Base-by-base conservation (phyloP, 1,140 invertebrate genomes). In the Aphaenogaster ashmeadi region DNA sequence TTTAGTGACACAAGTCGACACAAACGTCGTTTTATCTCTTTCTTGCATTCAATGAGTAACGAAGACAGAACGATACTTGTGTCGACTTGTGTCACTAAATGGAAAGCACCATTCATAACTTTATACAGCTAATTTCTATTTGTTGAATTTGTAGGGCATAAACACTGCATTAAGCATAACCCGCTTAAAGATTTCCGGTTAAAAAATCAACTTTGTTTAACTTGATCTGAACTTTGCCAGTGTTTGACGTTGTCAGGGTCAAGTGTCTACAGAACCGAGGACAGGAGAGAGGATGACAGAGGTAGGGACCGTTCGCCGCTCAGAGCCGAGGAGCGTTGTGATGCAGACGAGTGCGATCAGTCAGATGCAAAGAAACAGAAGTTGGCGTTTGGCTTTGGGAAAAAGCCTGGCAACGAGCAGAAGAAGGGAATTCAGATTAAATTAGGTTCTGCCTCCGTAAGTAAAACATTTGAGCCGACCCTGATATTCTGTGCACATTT, bases 171-270 rank as follows among this genome's bases (percentile, higher is more conserved):
- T 79, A 89, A 93, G 89, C 89, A 92, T 91, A 84, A 84, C 66
- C 58, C 77, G 93, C 91, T 93, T 94, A 93, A 94, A 94, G 93
- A 93, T 94, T 94, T 95, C 93, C 93, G 93, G 94, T 95, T 95
- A 93, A 93, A 94, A 92, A 94, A 84, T 93, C 91, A 94, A 92
- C 91, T 88, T 93, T 92, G 93, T 95, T 95, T 96, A 95, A 96
- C 95, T 95, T 95, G 93, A 96, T 96, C 95, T 96, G 95, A 96
- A 95, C 95, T 96, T 96, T 96, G 96, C 95, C 96, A 96, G 96
- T 96, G 95, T 96, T 96, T 96, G 95, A 96, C 95, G 95, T 96
- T 96, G 94, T 95, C 95, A 96, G 95, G 95, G 95, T 95, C 93
- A 95, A 95, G 93, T 95, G 88, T 93, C 88, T 95, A 95, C 94